Evolutionary conservation across 1,140 invertebrate genomes (phyloP).

Genomic region (Arctopsyche grandis): DNA sequence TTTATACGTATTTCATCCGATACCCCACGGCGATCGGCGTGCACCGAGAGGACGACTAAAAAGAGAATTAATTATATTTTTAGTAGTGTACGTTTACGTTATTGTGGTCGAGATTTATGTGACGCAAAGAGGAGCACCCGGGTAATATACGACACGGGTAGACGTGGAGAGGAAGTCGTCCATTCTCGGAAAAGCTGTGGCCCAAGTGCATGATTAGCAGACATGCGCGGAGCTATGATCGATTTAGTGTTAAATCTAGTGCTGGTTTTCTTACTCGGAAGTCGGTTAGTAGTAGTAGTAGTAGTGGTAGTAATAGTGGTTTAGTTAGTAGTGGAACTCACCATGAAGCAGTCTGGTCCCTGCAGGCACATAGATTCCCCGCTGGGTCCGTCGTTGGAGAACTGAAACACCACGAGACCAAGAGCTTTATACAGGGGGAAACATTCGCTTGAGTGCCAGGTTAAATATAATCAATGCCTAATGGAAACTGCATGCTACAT

Average conservation of each 20-base stretch:
- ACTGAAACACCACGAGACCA: conserved; percentile 55
- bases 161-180: no score
- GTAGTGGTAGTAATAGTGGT: no score
- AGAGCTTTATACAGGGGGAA: conserved; percentile 50
- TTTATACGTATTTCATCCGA: not conserved
- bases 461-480: conserved; percentile 53
- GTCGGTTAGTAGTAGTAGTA: no score
- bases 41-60: not conserved
- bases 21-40: not conserved
- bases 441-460: conserved; percentile 55
- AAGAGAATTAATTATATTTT: conserved; percentile 4
- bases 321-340: conserved; percentile 59
- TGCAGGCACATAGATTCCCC: conserved; percentile 72
- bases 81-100: not conserved
- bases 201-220: no score
- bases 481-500: conserved; percentile 41
- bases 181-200: no score
- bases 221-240: no score
- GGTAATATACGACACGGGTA: no score
- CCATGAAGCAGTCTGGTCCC: conserved; percentile 74
- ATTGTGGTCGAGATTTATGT: not conserved
- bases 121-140: not conserved
- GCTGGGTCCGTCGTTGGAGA: conserved; percentile 60
- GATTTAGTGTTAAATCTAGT: no score
- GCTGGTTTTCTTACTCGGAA: no score